A percentile compares a stretch with the other conserved stretches of the same genome.
phyloP scores from a whole-genome alignment of 2,113 vertebrate species.

The Jaculus jaculus region DNA sequence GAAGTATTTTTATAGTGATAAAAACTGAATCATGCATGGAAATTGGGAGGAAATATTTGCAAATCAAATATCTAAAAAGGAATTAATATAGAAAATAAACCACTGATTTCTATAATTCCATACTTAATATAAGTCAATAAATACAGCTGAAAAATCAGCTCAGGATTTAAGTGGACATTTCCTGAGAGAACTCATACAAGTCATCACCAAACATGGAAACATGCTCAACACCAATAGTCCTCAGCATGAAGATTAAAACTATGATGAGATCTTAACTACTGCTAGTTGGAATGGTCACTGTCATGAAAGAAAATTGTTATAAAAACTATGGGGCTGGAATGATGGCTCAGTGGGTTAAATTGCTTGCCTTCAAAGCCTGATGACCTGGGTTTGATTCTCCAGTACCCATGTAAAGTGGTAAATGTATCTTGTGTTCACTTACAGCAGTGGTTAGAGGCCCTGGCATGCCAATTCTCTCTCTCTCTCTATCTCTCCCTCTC shows the following conservation, averaged over 20 bases:
- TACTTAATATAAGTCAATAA: not conserved
- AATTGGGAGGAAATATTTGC: not conserved
- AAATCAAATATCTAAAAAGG: not conserved
- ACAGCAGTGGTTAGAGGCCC: too few relatives aligned
- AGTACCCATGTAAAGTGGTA: too few relatives aligned
- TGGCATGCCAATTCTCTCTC: too few relatives aligned
- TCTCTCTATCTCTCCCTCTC: too few relatives aligned
- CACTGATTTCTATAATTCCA: not conserved
- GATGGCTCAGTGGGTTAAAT: too few relatives aligned
- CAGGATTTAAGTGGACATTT: not conserved
- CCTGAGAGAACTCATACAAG: not conserved
- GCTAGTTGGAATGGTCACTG: not conserved
- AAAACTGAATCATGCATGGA: not conserved
- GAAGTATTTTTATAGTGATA: not conserved
- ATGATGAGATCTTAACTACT: not conserved
- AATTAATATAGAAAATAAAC: not conserved
- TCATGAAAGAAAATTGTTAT: not conserved
- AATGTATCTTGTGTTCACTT: too few relatives aligned
- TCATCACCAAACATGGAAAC: not conserved
- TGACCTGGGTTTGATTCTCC: too few relatives aligned
- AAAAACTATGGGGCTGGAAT: too few relatives aligned
- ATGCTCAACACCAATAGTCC: not conserved
- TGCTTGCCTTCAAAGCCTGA: too few relatives aligned
- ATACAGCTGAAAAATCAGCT: not conserved
- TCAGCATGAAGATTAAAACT: not conserved